Evolutionary conservation across 2,113 vertebrate genomes (phyloP).

Genomic region (Alouatta palliata): DNA sequence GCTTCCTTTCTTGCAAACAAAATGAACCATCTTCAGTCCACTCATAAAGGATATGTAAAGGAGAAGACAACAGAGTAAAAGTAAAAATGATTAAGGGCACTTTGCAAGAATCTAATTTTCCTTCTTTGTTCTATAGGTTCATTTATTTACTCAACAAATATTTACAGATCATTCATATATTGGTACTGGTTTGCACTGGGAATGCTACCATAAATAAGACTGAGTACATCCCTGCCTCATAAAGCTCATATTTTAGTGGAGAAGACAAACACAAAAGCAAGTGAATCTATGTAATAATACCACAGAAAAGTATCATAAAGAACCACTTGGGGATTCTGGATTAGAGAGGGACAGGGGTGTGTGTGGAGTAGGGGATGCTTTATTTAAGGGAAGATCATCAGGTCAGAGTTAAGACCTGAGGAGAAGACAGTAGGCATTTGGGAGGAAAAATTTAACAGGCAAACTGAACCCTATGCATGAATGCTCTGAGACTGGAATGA

Average conservation of each 20-base stretch:
- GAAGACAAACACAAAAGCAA: not conserved
- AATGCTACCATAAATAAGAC: not conserved
- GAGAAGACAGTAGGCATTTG: not conserved
- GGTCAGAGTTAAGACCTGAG: not conserved
- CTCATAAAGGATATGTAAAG: not conserved
- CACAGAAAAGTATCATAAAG: not conserved
- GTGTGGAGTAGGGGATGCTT: not conserved
- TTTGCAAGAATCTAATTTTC: not conserved
- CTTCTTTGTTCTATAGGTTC: not conserved
- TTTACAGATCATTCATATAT: not conserved
- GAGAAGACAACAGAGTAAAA: not conserved
- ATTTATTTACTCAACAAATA: not conserved
- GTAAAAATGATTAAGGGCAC: not conserved
- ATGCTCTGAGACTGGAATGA: not conserved
- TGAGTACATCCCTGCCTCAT: not conserved
- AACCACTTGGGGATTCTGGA: not conserved
- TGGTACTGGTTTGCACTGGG: not conserved
- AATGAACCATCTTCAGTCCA: not conserved
- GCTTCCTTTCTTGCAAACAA: not conserved
- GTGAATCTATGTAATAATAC: not conserved
- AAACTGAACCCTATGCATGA: not conserved
- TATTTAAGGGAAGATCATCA: not conserved
- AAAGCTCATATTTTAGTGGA: not conserved
- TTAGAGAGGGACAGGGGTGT: not conserved
- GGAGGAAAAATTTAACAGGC: not conserved